A percentile compares a stretch with the other conserved stretches of the same genome.
Evolutionary conservation across 2,113 vertebrate species (phyloP).

Genomic region (Pachypanchax playfairii): DNA sequence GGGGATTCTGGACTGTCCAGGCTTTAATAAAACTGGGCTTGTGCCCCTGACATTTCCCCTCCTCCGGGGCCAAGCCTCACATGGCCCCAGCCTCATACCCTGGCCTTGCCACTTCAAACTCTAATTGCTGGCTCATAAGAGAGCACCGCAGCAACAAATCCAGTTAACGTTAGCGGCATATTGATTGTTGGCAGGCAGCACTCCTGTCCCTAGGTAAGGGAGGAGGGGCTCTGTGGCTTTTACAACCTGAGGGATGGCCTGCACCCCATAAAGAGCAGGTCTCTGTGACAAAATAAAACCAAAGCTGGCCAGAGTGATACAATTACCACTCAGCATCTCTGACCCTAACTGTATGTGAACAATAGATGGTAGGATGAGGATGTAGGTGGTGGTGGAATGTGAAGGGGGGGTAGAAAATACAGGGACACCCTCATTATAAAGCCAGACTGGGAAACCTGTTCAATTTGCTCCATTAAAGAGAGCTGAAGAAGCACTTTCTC

Average conservation of each 20-base stretch:
- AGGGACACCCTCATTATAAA: constrained; percentile 72
- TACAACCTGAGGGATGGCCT: constrained; percentile 72
- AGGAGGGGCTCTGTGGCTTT: constrained; percentile 60
- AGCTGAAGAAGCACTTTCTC: constrained; percentile 88
- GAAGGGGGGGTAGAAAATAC: constrained; percentile 19
- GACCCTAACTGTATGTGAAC: constrained; percentile 68
- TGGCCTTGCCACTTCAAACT: constrained; percentile 67
- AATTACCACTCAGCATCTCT: constrained; percentile 72
- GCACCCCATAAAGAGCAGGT: constrained; percentile 75
- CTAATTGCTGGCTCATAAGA: constrained; percentile 81
- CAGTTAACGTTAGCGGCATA: constrained; percentile 78
- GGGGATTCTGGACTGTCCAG: constrained; percentile 69
- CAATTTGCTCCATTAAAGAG: constrained; percentile 94
- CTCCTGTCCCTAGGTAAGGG: constrained; percentile 64
- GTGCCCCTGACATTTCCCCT: constrained; percentile 66
- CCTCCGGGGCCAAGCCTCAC: constrained; percentile 56
- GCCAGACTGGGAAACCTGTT: constrained; percentile 87
- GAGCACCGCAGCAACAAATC: constrained; percentile 79
- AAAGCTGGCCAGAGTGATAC: constrained; percentile 74
- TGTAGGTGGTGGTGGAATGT: background rate
- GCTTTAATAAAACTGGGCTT: constrained; percentile 69
- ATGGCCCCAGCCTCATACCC: constrained; percentile 50
- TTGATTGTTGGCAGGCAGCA: constrained; percentile 72
- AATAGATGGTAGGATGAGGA: constrained; percentile 63
- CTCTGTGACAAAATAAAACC: constrained; percentile 78